Evolutionary conservation across 2,888 invertebrate genomes (phyloP).

Genomic region (Stenurella melanura): DNA sequence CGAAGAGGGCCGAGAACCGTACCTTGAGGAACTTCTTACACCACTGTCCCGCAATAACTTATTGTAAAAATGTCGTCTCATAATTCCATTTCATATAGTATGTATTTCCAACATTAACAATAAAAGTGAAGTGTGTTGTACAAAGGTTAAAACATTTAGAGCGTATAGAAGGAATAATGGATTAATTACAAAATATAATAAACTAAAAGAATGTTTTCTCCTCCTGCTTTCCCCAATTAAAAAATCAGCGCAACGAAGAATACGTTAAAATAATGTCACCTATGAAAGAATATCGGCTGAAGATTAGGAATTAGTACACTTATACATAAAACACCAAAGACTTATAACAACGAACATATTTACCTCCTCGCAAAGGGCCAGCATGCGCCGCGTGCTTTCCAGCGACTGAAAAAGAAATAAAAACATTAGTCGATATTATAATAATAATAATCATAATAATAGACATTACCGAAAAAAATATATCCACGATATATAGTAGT

Average conservation of each 20-base stretch:
- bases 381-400: slow-evolving; percentile 94
- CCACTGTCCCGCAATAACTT: too few species aligned
- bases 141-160: slow-evolving; percentile 60
- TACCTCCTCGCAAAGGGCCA: slow-evolving; percentile 95
- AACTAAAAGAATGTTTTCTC: slow-evolving; percentile 54
- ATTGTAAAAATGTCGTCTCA: too few species aligned
- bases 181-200: slow-evolving; percentile 55
- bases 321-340: slow-evolving; percentile 36
- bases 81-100: not conserved
- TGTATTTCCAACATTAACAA: not conserved
- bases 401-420: slow-evolving; percentile 83
- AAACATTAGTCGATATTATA: not conserved
- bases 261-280: slow-evolving; percentile 47
- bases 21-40: not conserved
- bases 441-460: too few species aligned
- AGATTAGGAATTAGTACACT: slow-evolving; percentile 53
- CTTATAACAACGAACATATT: slow-evolving; percentile 69
- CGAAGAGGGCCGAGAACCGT: not conserved
- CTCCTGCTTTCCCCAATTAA: slow-evolving; percentile 54
- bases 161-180: slow-evolving; percentile 58
- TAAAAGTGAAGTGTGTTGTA: slow-evolving; percentile 43
- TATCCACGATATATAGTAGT: too few species aligned
- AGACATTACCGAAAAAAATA: too few species aligned
- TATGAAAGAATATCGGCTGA: slow-evolving; percentile 51
- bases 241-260: slow-evolving; percentile 46